These are phyloP conservation scores for Drosophila subquinaria DNA, from an alignment of 2,888 invertebrate species.

Conservation along the genomic window DNA sequence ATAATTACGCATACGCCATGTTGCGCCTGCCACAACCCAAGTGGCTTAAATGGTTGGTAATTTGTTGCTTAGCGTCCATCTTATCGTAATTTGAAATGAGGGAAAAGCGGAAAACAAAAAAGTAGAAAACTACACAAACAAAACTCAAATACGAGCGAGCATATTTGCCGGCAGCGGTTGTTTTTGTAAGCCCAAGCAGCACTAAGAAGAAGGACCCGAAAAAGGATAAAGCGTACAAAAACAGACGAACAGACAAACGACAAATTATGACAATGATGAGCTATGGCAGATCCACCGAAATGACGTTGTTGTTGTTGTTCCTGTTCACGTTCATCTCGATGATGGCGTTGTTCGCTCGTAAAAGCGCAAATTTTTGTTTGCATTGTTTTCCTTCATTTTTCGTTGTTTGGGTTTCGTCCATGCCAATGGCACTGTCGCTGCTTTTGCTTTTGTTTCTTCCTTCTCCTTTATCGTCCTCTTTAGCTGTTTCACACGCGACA, in stretches of 20 bases:
- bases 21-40: constrained; percentile 49
- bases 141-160: constrained; percentile 15
- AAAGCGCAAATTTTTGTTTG: constrained; percentile 79
- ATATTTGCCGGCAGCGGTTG: constrained; percentile 20
- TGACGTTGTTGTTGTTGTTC: constrained; percentile 25
- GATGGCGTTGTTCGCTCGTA: constrained; percentile 63
- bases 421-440: constrained; percentile 3
- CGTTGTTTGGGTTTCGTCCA: constrained; percentile 38
- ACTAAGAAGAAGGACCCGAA: constrained; percentile 28
- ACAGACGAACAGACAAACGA: constrained; percentile 9
- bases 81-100: constrained; percentile 39
- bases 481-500: constrained; percentile 47
- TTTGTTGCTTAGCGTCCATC: constrained; percentile 57
- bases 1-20: constrained; percentile 71
- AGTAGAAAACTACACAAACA: constrained; percentile 28
- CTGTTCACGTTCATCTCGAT: constrained; percentile 40
- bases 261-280: constrained; percentile 49
- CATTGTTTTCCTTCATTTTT: constrained; percentile 60
- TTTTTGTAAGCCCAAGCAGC: constrained; percentile 24
- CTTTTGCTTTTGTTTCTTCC: neutral
- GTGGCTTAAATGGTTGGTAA: constrained; percentile 59
- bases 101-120: neutral
- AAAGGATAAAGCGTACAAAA: constrained; percentile 43
- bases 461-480: constrained; percentile 26
- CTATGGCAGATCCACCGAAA: constrained; percentile 39